Percentiles rank a stretch among this genome's conserved stretches.
Conservation (phyloP, 2,888 invertebrate species). For the Acanthoscelides obtectus region DNA sequence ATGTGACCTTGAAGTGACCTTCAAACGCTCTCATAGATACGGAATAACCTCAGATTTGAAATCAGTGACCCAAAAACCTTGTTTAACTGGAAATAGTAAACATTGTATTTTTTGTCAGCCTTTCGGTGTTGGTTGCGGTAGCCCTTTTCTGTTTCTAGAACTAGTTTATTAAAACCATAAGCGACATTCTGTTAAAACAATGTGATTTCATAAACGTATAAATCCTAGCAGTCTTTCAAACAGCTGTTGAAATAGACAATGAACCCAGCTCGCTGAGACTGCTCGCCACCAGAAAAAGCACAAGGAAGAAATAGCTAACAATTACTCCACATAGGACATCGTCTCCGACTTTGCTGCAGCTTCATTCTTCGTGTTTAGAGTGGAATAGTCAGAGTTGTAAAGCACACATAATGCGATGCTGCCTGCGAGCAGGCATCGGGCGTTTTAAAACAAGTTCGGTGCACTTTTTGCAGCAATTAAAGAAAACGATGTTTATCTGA, state of each 20-base stretch:
- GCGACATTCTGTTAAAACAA: too few relatives aligned
- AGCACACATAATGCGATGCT: neutral
- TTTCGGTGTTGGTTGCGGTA: too few relatives aligned
- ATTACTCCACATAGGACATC: neutral
- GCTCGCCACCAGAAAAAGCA: neutral
- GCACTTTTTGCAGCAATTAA: constrained; percentile 19
- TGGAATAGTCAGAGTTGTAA: neutral
- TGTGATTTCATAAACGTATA: too few relatives aligned
- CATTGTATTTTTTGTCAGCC: too few relatives aligned
- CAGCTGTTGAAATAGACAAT: neutral
- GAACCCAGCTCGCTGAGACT: neutral
- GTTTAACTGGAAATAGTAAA: too few relatives aligned
- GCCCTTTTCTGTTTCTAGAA: too few relatives aligned
- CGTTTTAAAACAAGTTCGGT: constrained; percentile 17
- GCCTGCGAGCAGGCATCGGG: constrained; percentile 1
- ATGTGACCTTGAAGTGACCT: too few relatives aligned
- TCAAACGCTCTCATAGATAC: too few relatives aligned
- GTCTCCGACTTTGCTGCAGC: neutral
- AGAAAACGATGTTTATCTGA: constrained; percentile 17
- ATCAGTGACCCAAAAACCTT: too few relatives aligned
- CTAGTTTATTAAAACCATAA: too few relatives aligned
- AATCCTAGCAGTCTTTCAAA: neutral
- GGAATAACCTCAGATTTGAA: too few relatives aligned
- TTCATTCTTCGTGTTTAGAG: neutral
- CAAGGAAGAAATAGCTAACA: neutral